A percentile compares a stretch with the other conserved stretches of the same genome.
Conservation (phyloP, 1,140 invertebrate genomes). For the Pogonognathellus flavescens region DNA sequence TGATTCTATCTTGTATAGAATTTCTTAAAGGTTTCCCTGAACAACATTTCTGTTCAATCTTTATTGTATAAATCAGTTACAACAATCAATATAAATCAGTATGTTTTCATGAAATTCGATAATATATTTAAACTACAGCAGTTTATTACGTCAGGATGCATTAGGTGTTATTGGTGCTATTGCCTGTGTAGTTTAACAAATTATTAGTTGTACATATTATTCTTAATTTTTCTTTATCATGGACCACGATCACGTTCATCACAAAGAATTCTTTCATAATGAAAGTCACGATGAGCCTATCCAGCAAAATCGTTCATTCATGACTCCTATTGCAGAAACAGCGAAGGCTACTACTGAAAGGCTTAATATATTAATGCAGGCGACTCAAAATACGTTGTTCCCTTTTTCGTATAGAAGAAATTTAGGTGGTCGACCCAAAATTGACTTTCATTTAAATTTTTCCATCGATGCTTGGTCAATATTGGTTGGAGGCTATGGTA, state of each 20-base stretch:
- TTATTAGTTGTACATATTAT: no score
- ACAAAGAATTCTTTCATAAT: background rate
- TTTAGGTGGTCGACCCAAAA: background rate
- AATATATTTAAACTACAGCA: no score
- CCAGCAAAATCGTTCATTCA: background rate
- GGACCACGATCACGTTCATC: constrained; percentile 1
- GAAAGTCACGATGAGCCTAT: background rate
- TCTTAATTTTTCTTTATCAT: no score
- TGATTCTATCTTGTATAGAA: no score
- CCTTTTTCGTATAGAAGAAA: background rate
- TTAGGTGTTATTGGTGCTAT: background rate
- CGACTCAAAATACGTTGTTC: background rate
- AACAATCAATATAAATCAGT: no score
- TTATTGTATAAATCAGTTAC: no score
- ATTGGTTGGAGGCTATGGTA: constrained; percentile 11
- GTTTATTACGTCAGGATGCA: background rate
- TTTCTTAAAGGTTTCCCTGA: no score
- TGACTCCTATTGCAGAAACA: background rate
- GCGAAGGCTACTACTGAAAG: no score
- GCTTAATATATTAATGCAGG: background rate
- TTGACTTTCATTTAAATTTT: background rate
- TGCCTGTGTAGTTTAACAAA: no score
- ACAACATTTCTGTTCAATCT: no score
- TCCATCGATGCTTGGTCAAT: background rate
- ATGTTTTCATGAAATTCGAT: no score